Conservation (phyloP, 2,888 invertebrate species). For the Lissocephala sabroskyi region DNA sequence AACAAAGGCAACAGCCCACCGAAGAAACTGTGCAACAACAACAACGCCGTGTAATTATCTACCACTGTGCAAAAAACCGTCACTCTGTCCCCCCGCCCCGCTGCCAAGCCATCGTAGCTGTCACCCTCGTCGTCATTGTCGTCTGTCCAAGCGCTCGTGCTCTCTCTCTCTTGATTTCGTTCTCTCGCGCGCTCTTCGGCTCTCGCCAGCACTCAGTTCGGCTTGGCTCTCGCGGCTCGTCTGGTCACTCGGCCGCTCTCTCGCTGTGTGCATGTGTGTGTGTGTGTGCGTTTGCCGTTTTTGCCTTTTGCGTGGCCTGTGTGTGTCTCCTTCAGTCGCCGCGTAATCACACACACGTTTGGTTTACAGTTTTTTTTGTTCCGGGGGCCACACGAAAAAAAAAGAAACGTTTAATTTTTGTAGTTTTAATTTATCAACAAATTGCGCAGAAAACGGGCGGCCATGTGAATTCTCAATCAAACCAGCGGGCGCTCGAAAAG, state of each 20-base stretch:
- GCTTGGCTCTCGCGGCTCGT: constrained; percentile 36
- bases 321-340: constrained; percentile 31
- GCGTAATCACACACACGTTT: constrained; percentile 40
- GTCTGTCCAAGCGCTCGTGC: not conserved
- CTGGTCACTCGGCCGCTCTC: too few species aligned
- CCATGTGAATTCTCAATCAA: too few species aligned
- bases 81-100: not conserved
- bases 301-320: constrained; percentile 19
- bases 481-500: too few species aligned
- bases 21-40: constrained; percentile 7
- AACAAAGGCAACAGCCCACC: constrained; percentile 18
- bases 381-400: too few species aligned
- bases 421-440: too few species aligned
- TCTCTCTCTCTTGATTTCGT: constrained; percentile 23
- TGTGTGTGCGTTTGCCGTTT: constrained; percentile 31
- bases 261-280: too few species aligned
- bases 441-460: too few species aligned
- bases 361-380: constrained; percentile 39
- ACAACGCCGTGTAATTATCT: constrained; percentile 37
- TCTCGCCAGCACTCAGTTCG: too few species aligned
- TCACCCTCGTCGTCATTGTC: constrained; percentile 8
- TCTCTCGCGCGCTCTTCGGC: not conserved
- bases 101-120: constrained; percentile 10
- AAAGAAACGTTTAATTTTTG: too few species aligned
- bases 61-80: constrained; percentile 38